These are phyloP conservation scores for Nemotelus pantherinus DNA, from an alignment of 2,888 invertebrate species.

Conservation along the genomic window DNA sequence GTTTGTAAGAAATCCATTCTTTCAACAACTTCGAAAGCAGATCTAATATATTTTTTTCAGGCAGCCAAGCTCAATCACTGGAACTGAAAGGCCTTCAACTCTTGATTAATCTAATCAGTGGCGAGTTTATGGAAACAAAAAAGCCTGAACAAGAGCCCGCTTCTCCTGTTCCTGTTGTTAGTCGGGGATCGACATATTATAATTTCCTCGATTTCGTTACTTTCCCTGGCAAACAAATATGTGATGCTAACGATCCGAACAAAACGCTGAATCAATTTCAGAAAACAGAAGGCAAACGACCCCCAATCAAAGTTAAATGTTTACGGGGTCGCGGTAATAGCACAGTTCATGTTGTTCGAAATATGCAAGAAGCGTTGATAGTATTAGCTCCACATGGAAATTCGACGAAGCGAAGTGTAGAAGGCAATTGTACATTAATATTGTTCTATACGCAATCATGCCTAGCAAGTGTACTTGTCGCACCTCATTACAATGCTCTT, in stretches of 20 bases:
- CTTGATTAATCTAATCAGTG: conserved; percentile 48
- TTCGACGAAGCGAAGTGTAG: conserved; percentile 69
- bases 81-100: conserved; percentile 50
- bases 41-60: background rate
- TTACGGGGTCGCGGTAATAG: conserved; percentile 54
- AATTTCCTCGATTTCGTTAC: conserved; percentile 58
- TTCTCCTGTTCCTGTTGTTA: background rate
- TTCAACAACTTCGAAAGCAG: background rate
- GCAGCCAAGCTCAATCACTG: conserved; percentile 37
- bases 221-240: conserved; percentile 55
- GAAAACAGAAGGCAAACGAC: conserved; percentile 52
- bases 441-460: conserved; percentile 92
- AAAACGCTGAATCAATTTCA: conserved; percentile 54
- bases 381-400: conserved; percentile 62
- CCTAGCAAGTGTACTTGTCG: conserved; percentile 88
- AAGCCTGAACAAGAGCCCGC: conserved; percentile 33
- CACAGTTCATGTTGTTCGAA: conserved; percentile 57
- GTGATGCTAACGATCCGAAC: conserved; percentile 56
- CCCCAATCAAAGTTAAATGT: conserved; percentile 61
- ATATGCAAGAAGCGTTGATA: conserved; percentile 60
- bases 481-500: conserved; percentile 90
- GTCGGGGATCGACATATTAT: conserved; percentile 51
- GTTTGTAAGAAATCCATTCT: background rate
- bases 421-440: conserved; percentile 78
- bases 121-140: conserved; percentile 48